Conservation (phyloP, 2,888 invertebrate genomes). For the Periphyllus acericola region DNA sequence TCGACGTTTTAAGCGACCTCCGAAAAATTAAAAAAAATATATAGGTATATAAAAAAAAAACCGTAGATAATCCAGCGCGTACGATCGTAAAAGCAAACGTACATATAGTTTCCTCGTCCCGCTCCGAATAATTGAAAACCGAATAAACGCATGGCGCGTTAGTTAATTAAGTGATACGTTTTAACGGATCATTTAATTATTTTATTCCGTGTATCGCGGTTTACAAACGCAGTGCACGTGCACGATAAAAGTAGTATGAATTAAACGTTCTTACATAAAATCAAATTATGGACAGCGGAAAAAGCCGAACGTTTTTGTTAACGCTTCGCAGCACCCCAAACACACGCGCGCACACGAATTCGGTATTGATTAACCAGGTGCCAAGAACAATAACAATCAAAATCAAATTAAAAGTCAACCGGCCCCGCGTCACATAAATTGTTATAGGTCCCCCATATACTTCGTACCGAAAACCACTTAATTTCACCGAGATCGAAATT, state of each 20-base stretch:
- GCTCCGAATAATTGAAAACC: background rate
- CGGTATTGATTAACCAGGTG: background rate
- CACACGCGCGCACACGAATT: background rate
- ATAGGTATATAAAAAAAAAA: too few species aligned
- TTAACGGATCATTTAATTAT: background rate
- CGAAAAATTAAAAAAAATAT: too few species aligned
- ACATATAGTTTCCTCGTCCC: background rate
- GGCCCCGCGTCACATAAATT: background rate
- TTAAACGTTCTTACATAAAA: slow-evolving; percentile 8
- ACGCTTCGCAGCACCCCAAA: background rate
- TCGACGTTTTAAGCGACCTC: too few species aligned
- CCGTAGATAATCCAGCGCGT: too few species aligned
- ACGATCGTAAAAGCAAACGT: too few species aligned
- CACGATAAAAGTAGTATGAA: background rate
- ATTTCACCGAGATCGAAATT: background rate
- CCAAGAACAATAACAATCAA: slow-evolving; percentile 27
- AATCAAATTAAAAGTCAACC: slow-evolving; percentile 27
- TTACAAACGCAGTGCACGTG: background rate
- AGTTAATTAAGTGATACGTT: background rate
- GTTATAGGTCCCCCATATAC: background rate
- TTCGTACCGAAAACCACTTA: slow-evolving; percentile 14
- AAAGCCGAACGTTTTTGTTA: slow-evolving; percentile 24
- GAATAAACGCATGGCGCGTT: background rate
- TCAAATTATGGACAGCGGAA: background rate
- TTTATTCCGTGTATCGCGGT: background rate